Evolutionary conservation across 2,113 vertebrate species (phyloP), one percentile per base, ranked within the genome.

Genomic region (Cebidichthys violaceus): DNA sequence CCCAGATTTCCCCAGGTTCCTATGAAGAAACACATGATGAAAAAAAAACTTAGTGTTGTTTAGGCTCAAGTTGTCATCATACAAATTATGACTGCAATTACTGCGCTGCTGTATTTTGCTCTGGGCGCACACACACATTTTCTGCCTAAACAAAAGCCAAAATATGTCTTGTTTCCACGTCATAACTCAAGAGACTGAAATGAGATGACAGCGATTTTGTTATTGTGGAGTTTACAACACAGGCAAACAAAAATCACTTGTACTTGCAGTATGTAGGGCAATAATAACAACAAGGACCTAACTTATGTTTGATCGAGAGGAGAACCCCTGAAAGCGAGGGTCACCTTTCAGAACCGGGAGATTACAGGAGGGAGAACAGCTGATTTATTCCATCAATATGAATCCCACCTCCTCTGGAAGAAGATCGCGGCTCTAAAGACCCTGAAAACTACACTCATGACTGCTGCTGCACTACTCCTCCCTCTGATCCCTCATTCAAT

Each of bases 1-100:
- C 87, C 98, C 98, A 0, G 98, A 99, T 94, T 99, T 99, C 8
- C 98, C 98, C 54, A 99, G 97, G 94, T 99, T 99, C 89, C 98
- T 99, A 77, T 70, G 57, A 83, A 67, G 59, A 52, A 82, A 81
- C 86, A 67, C 29, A 59, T 66, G 55, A 84, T 70, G 59, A 18
- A 67, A 70, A 67, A 68, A 15, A 66, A 68, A 22, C 14, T 8
- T 9, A 1, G 47, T 10, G 20, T 50, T 75, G 60, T 70, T 83
- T 24, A 70, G 29, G 39, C 43, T 87, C 62, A 24, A 50, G 39
- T n/a, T 74, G 50, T 60, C 57, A 75, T 74, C 57, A 47, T 41
- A 81, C 15, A 59, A 78, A 70, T 69, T 33, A 9, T 74, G 52
- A 87, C 1, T 39, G 35, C 7, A 60, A n/a, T 73, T 4, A 75